Conservation (phyloP, 2,113 vertebrate genomes). For the Peucedramus taeniatus region DNA sequence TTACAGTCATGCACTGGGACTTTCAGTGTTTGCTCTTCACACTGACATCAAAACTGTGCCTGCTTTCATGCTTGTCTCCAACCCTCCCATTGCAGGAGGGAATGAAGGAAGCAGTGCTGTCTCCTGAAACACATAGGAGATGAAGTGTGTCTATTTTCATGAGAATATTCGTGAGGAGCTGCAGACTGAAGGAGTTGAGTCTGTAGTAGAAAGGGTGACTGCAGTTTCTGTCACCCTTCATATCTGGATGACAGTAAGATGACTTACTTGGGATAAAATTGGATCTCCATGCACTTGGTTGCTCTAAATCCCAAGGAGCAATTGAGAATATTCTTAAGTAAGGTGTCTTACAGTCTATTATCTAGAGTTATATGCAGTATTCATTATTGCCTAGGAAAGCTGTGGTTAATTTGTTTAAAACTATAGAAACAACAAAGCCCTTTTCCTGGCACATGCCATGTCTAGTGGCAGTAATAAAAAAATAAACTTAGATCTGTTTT, state of each 20-base stretch:
- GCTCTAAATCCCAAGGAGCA: background rate
- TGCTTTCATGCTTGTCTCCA: background rate
- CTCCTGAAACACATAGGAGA: background rate
- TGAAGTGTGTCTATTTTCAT: background rate
- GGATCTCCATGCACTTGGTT: background rate
- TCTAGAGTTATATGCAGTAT: background rate
- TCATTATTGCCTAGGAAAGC: background rate
- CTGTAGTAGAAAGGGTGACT: background rate
- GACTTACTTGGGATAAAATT: background rate
- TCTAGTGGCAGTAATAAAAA: background rate
- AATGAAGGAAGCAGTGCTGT: background rate
- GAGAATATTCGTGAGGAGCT: background rate
- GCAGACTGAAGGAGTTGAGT: background rate
- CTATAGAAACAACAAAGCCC: background rate
- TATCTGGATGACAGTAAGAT: background rate
- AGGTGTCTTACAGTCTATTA: background rate
- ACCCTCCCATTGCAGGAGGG: background rate
- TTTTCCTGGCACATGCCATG: background rate
- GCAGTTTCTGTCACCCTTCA: background rate
- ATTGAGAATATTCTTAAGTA: background rate
- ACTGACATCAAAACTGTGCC: background rate
- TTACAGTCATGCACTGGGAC: fast-evolving
- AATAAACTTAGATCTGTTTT: background rate
- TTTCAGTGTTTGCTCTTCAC: background rate
- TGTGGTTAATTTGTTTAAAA: background rate